phyloP scores from a whole-genome alignment of 2,888 invertebrate species.

The Dicyrtoma fusca region DNA sequence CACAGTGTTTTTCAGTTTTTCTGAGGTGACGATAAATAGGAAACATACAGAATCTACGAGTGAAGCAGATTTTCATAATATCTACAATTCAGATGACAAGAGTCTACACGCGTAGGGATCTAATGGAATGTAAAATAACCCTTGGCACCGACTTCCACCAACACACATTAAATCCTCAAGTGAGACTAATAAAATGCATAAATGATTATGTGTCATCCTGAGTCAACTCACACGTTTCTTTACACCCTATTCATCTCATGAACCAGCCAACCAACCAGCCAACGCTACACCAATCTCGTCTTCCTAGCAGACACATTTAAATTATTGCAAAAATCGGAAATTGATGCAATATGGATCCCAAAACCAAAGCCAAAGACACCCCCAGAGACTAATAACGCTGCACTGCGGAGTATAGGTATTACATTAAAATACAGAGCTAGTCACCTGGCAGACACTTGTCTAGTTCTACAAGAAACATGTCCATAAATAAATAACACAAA shows the following conservation, averaged over 20 bases:
- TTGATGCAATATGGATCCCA: no score
- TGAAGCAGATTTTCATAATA: not conserved
- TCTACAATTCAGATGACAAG: slow-evolving; percentile 24
- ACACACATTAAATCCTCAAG: slow-evolving; percentile 12
- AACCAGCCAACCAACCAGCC: no score
- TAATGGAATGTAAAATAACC: slow-evolving; percentile 28
- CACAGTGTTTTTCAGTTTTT: slow-evolving; percentile 1
- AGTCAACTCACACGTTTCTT: slow-evolving; percentile 22
- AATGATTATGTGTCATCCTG: slow-evolving; percentile 25
- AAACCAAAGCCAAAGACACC: no score
- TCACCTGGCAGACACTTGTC: slow-evolving; percentile 21
- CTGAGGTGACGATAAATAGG: slow-evolving; percentile 11
- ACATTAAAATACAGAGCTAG: no score
- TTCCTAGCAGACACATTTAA: no score
- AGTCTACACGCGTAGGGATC: slow-evolving; percentile 22
- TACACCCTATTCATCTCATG: slow-evolving; percentile 12
- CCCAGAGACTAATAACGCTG: not conserved
- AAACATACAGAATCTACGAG: not conserved
- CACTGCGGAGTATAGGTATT: no score
- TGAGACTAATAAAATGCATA: slow-evolving; percentile 26
- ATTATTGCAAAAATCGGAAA: no score
- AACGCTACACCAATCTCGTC: no score
- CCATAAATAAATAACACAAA: slow-evolving; percentile 1
- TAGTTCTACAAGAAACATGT: not conserved
- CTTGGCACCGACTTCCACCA: slow-evolving; percentile 22